These are phyloP conservation scores for Acanthoscelides obtectus DNA, from an alignment of 2,888 invertebrate genomes.

Conservation along the genomic window DNA sequence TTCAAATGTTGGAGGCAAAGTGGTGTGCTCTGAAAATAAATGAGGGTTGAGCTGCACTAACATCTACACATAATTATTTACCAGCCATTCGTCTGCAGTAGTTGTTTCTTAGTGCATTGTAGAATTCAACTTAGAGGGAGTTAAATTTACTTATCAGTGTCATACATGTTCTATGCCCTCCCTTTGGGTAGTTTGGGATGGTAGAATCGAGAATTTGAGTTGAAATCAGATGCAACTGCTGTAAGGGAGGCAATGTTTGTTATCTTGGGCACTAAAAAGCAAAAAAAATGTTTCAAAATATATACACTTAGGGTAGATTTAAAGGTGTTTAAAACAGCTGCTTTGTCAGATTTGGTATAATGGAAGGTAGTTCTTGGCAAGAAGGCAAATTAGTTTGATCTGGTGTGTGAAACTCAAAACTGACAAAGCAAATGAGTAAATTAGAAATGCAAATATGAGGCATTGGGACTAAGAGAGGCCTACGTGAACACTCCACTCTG, in stretches of 20 bases:
- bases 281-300: background rate
- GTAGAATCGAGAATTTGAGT: background rate
- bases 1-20: background rate
- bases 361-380: too few species aligned
- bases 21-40: background rate
- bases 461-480: too few species aligned
- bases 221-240: background rate
- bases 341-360: background rate
- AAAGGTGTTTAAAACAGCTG: background rate
- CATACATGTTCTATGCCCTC: background rate
- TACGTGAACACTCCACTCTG: too few species aligned
- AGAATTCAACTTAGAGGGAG: background rate
- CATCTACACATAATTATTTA: background rate
- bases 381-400: background rate
- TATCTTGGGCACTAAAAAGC: background rate
- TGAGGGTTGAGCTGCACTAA: background rate
- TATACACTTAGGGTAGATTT: background rate
- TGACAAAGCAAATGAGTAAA: background rate
- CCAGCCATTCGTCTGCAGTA: background rate
- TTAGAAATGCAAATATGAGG: background rate
- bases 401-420: background rate
- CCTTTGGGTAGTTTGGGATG: background rate
- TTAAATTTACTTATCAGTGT: too few species aligned
- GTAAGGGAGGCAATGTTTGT: background rate
- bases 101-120: background rate